These are phyloP conservation scores for Pogona vitticeps DNA, from an alignment of 2,113 vertebrate genomes.

Conservation along the genomic window DNA sequence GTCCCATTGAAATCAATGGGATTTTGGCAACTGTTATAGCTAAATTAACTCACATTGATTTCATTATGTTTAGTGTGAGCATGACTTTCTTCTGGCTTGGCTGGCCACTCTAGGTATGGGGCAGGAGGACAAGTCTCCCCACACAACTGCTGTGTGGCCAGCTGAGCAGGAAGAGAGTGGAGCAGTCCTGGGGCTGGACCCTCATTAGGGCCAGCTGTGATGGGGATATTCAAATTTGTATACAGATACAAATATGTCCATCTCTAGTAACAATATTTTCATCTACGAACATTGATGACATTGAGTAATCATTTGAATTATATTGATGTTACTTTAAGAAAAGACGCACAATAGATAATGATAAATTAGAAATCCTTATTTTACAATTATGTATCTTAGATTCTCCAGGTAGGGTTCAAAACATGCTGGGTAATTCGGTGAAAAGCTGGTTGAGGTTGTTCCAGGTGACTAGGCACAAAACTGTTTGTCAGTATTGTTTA, in stretches of 20 bases:
- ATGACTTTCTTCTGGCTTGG: too few relatives aligned
- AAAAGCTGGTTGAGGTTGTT: neutral
- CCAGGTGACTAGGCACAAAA: neutral
- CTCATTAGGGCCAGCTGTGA: too few relatives aligned
- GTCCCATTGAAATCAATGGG: neutral
- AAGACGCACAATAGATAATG: neutral
- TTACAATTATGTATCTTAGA: neutral
- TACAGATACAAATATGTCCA: too few relatives aligned
- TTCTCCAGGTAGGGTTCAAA: slow-evolving; percentile 2
- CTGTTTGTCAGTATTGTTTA: neutral
- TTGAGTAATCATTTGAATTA: neutral
- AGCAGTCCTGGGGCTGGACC: too few relatives aligned
- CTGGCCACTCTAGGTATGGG: too few relatives aligned
- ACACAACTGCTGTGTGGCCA: too few relatives aligned
- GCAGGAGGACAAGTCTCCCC: too few relatives aligned
- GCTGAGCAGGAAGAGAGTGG: too few relatives aligned
- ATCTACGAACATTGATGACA: neutral
- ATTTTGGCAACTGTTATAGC: neutral
- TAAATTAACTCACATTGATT: neutral
- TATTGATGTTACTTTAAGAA: neutral
- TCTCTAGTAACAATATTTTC: neutral
- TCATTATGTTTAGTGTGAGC: too few relatives aligned
- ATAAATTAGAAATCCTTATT: slow-evolving; percentile 1
- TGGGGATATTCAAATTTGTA: too few relatives aligned
- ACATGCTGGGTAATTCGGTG: neutral